Evolutionary conservation across 2,797 vertebrate genomes (phyloP).

Genomic region (Echeneis naucrates): DNA sequence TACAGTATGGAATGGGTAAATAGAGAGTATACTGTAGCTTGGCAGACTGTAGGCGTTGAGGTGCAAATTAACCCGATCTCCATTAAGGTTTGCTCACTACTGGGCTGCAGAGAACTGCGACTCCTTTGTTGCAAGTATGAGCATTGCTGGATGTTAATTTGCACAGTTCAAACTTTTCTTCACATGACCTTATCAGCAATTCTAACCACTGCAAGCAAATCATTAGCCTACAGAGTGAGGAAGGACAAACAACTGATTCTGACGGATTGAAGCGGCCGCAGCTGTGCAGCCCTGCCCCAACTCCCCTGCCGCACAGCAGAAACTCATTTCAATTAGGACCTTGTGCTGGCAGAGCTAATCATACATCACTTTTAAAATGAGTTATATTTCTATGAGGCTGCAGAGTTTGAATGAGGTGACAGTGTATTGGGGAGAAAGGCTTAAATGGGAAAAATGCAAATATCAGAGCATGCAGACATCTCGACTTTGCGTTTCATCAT

Average conservation of each 20-base stretch:
- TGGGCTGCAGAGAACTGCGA: slow-evolving; percentile 10
- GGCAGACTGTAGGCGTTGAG: slow-evolving; percentile 36
- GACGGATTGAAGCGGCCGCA: slow-evolving; percentile 60
- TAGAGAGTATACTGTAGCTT: slow-evolving; percentile 12
- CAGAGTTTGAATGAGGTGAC: slow-evolving; percentile 41
- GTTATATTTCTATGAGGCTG: slow-evolving; percentile 57
- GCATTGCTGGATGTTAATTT: slow-evolving; percentile 37
- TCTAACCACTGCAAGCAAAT: slow-evolving; percentile 40
- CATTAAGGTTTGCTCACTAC: slow-evolving; percentile 25
- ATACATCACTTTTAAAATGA: slow-evolving; percentile 71
- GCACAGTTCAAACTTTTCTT: slow-evolving; percentile 39
- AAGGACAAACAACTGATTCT: slow-evolving; percentile 51
- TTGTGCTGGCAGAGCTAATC: slow-evolving; percentile 70
- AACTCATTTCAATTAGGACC: slow-evolving; percentile 75
- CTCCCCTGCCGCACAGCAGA: slow-evolving; percentile 13
- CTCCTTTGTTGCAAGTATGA: slow-evolving; percentile 32
- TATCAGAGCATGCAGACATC: slow-evolving; percentile 47
- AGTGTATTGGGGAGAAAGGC: slow-evolving; percentile 42
- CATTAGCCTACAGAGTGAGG: slow-evolving; percentile 45
- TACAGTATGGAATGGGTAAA: slow-evolving; percentile 32
- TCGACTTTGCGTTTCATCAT: slow-evolving; percentile 59
- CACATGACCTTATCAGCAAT: slow-evolving; percentile 53
- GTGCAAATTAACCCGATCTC: slow-evolving; percentile 61
- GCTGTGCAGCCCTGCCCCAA: slow-evolving; percentile 48
- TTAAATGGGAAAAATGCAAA: slow-evolving; percentile 66